phyloP scores from a whole-genome alignment of 2,113 vertebrate genomes.

The Hemibagrus wyckioides region DNA sequence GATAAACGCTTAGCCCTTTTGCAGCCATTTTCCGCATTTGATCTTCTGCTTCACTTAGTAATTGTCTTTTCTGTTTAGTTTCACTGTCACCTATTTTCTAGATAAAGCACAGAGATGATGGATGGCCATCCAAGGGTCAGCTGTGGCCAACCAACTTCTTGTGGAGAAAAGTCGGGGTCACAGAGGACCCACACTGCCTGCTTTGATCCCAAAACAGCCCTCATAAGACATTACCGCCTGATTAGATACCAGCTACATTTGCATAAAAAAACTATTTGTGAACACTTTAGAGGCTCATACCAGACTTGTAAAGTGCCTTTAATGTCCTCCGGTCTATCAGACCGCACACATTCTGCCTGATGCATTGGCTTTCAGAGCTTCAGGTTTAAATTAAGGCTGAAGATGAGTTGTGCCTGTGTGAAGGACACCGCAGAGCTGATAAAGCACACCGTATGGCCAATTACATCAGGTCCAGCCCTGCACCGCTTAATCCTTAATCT shows the following conservation, averaged over 20 bases:
- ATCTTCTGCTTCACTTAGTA: slow-evolving; percentile 6
- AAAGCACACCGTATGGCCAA: slow-evolving; percentile 46
- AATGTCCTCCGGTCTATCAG: slow-evolving; percentile 19
- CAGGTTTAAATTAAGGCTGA: slow-evolving; percentile 54
- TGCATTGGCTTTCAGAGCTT: slow-evolving; percentile 50
- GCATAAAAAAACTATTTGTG: slow-evolving; percentile 58
- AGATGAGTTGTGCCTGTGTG: slow-evolving; percentile 29
- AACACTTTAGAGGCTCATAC: slow-evolving; percentile 22
- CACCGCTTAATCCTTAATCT: slow-evolving; percentile 47
- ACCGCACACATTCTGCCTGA: slow-evolving; percentile 42
- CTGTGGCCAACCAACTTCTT: slow-evolving; percentile 21
- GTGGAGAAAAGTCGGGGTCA: slow-evolving; percentile 38
- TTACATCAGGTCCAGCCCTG: slow-evolving; percentile 56
- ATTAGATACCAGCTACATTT: slow-evolving; percentile 61
- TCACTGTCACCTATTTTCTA: slow-evolving; percentile 41
- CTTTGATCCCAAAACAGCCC: slow-evolving; percentile 63
- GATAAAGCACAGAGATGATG: slow-evolving; percentile 45
- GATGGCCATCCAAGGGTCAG: slow-evolving; percentile 39
- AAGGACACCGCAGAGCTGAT: slow-evolving; percentile 40
- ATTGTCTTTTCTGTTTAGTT: slow-evolving; percentile 40
- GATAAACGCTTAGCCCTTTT: not conserved
- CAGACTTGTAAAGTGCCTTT: slow-evolving; percentile 1
- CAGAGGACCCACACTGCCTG: slow-evolving; percentile 40
- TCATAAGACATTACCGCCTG: slow-evolving; percentile 54
- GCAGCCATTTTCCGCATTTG: not conserved